These are phyloP conservation scores for Tylochromis polylepis DNA, from an alignment of 2,113 vertebrate genomes.

Conservation along the genomic window DNA sequence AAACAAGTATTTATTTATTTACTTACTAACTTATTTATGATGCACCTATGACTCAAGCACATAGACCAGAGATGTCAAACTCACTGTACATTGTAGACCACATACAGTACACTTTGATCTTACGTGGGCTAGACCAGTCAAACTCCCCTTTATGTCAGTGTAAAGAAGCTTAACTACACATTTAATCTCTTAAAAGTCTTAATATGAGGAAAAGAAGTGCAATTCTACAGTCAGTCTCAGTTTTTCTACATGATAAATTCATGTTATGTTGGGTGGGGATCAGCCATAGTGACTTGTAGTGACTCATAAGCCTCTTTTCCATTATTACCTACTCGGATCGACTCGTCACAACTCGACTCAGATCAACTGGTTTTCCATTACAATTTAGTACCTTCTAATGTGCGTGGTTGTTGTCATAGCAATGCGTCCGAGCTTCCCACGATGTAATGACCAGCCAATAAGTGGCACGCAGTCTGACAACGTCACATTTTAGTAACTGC, in stretches of 20 bases:
- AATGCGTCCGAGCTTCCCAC: neutral
- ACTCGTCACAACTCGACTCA: neutral
- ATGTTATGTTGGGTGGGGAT: neutral
- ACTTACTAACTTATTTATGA: neutral
- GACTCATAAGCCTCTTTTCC: neutral
- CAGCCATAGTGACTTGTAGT: neutral
- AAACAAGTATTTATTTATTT: neutral
- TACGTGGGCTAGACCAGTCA: neutral
- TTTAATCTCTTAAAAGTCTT: neutral
- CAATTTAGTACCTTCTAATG: neutral
- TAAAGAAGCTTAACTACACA: neutral
- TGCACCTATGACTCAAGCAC: neutral
- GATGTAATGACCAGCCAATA: neutral
- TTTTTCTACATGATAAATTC: neutral
- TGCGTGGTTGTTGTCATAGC: neutral
- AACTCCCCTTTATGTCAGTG: neutral
- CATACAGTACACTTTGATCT: neutral
- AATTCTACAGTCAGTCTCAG: neutral
- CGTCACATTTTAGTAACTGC: neutral
- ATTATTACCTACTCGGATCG: neutral
- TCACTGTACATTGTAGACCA: neutral
- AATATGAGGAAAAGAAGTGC: neutral
- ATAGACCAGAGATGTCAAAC: neutral
- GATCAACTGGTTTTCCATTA: neutral
- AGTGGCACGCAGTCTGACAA: neutral